Percentiles rank a stretch among this genome's conserved stretches.
These are phyloP conservation scores for Melipona bicolor DNA, from an alignment of 2,888 invertebrate species.

Conservation along the genomic window DNA sequence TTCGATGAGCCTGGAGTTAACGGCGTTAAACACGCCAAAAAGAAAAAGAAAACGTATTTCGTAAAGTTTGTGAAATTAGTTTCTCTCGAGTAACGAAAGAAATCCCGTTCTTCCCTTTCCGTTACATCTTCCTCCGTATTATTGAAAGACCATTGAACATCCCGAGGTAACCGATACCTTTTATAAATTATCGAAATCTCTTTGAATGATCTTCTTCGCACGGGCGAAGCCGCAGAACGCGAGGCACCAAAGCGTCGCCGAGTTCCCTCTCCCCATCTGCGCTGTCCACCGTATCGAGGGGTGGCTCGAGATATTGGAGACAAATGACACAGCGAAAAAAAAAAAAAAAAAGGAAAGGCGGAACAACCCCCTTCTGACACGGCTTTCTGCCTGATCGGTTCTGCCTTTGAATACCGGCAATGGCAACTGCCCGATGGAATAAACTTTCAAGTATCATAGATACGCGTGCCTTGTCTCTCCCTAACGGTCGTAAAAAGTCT, in stretches of 20 bases:
- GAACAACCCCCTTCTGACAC: constrained; percentile 60
- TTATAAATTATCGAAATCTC: background rate
- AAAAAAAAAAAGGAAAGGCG: constrained; percentile 64
- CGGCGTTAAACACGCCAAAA: background rate
- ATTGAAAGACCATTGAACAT: background rate
- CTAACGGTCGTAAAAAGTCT: background rate
- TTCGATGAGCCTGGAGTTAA: background rate
- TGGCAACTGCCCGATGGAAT: constrained; percentile 16
- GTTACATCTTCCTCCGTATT: background rate
- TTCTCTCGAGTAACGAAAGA: background rate
- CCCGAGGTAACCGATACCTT: background rate
- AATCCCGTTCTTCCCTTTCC: background rate
- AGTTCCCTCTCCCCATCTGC: background rate
- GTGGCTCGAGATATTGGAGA: constrained; percentile 82
- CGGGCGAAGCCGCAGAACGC: background rate
- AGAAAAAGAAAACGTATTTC: background rate
- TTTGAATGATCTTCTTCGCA: background rate
- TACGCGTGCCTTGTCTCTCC: background rate
- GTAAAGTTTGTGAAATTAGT: constrained; percentile 2
- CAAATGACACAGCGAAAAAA: constrained; percentile 82
- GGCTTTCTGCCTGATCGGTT: constrained; percentile 55
- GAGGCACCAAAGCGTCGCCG: background rate
- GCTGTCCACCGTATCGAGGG: constrained; percentile 73
- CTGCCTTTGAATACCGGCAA: constrained; percentile 50
- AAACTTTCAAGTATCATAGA: constrained; percentile 25